Conservation (phyloP, 2,888 invertebrate genomes). For the Ophioninae sp. region DNA sequence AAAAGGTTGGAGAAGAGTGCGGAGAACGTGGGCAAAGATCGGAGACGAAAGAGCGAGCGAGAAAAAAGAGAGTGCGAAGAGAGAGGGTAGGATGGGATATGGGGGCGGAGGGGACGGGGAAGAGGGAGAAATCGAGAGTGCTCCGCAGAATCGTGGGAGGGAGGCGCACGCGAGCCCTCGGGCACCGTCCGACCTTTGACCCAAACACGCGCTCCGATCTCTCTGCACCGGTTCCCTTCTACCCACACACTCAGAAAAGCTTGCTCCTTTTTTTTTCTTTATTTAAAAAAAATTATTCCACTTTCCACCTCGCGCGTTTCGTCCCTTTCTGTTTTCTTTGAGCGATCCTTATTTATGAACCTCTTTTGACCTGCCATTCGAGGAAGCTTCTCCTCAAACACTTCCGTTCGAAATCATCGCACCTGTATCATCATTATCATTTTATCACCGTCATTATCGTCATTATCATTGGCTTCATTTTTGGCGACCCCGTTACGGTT, state of each 20-base stretch:
- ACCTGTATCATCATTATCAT: background rate
- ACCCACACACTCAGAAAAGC: constrained; percentile 18
- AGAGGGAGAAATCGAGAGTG: constrained; percentile 23
- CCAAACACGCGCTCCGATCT: constrained; percentile 75
- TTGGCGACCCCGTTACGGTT: background rate
- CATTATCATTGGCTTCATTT: background rate
- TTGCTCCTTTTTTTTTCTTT: background rate
- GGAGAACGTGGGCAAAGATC: constrained; percentile 11
- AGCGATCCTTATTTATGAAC: background rate
- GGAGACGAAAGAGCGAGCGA: constrained; percentile 18
- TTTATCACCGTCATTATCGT: too few relatives aligned
- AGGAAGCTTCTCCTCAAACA: background rate
- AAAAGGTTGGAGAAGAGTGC: constrained; percentile 52
- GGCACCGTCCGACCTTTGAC: constrained; percentile 79
- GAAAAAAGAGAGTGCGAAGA: background rate
- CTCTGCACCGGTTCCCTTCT: constrained; percentile 55
- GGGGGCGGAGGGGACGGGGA: background rate
- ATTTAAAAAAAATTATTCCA: background rate
- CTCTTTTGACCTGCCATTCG: background rate
- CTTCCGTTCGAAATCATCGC: constrained; percentile 7
- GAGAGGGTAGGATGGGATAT: constrained; percentile 1
- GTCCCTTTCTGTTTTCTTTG: background rate
- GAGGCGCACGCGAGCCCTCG: constrained; percentile 75
- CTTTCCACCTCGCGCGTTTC: background rate
- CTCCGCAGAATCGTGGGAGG: constrained; percentile 42